These are phyloP conservation scores for Acipenser oxyrinchus DNA, from an alignment of 2,797 vertebrate genomes.

Conservation along the genomic window DNA sequence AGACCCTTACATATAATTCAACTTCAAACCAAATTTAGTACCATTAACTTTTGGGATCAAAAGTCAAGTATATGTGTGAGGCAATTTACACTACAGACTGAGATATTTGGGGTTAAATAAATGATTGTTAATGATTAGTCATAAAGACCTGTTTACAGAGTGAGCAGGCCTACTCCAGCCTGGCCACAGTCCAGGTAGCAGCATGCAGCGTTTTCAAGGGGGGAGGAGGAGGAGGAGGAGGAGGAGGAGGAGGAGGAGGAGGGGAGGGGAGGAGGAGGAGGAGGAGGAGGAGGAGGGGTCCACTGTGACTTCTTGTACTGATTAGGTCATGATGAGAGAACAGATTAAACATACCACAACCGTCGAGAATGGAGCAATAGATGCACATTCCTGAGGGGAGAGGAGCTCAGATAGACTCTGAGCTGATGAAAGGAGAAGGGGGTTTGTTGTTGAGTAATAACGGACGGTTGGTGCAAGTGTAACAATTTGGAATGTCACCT, in stretches of 20 bases:
- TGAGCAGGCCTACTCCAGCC: too few species aligned
- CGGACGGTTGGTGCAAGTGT: too few species aligned
- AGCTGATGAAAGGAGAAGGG: slow-evolving; percentile 1
- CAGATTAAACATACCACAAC: not conserved
- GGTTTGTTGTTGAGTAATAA: not conserved
- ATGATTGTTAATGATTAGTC: too few species aligned
- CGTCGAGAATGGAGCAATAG: slow-evolving; percentile 8
- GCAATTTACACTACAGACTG: too few species aligned
- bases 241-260: slow-evolving; percentile 6
- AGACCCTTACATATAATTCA: too few species aligned
- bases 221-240: not conserved
- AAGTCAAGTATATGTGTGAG: too few species aligned
- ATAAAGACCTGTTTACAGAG: too few species aligned
- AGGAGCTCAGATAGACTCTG: not conserved
- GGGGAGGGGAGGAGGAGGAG: not conserved
- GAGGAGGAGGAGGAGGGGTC: not conserved
- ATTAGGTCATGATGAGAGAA: not conserved
- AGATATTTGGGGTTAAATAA: too few species aligned
- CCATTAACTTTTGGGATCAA: too few species aligned
- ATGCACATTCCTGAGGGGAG: slow-evolving; percentile 8
- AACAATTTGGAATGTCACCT: too few species aligned
- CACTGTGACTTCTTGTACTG: slow-evolving; percentile 1
- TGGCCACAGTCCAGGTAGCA: not conserved
- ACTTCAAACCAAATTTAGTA: too few species aligned
- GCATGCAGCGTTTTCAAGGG: not conserved